Conservation (phyloP, 2,797 vertebrate genomes). For the Anguilla anguilla region DNA sequence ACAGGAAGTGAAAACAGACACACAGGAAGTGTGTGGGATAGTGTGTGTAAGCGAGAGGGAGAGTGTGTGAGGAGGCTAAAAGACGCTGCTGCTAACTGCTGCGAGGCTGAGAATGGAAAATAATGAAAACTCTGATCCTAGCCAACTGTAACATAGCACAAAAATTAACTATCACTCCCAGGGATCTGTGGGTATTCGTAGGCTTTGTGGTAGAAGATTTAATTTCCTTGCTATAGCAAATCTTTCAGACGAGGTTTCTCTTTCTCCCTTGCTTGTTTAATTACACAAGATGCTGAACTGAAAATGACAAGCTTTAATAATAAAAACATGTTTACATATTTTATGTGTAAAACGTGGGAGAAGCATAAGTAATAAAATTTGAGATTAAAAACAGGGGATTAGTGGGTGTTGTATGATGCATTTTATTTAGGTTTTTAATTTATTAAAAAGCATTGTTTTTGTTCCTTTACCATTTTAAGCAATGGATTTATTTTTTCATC, state of each 20-base stretch:
- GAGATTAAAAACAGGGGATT: neutral
- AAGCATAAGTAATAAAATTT: neutral
- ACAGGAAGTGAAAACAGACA: constrained; percentile 37
- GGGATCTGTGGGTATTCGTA: constrained; percentile 19
- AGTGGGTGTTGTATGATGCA: neutral
- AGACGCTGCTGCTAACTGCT: constrained; percentile 55
- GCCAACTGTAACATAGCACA: constrained; percentile 42
- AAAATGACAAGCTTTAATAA: neutral
- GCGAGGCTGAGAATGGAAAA: constrained; percentile 43
- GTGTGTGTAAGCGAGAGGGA: constrained; percentile 23
- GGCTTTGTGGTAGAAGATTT: neutral
- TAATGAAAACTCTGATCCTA: constrained; percentile 49
- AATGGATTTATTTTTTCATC: too few species aligned
- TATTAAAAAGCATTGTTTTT: neutral
- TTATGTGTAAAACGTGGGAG: neutral
- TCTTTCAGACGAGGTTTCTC: constrained; percentile 29
- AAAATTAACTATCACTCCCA: constrained; percentile 37
- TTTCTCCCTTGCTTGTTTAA: constrained; percentile 39
- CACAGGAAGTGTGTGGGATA: constrained; percentile 44
- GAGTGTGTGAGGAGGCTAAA: constrained; percentile 25
- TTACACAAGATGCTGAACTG: constrained; percentile 39
- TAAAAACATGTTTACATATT: neutral
- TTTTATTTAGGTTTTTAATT: neutral
- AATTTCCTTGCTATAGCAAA: constrained; percentile 18
- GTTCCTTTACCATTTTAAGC: too few species aligned